Conservation (phyloP, 2,113 vertebrate genomes). For the Heloderma charlesbogerti region DNA sequence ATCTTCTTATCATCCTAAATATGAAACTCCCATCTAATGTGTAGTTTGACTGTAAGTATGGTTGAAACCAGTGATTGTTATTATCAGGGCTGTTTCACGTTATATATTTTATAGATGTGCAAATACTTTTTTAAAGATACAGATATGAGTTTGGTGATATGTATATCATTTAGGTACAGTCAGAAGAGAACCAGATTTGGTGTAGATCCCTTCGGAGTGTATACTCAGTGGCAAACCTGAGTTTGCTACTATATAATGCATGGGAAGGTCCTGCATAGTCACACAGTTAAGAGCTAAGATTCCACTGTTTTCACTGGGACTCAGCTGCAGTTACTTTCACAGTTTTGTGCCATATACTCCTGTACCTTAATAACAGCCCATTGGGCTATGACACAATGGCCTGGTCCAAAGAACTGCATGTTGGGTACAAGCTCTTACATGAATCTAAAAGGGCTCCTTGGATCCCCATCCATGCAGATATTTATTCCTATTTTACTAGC, state of each 20-base stretch:
- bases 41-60: not conserved
- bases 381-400: not conserved
- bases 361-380: not conserved
- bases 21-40: not conserved
- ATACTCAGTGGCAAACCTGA: not conserved
- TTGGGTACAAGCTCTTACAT: not conserved
- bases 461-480: not conserved
- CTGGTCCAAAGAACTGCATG: not conserved
- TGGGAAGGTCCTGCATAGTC: not conserved
- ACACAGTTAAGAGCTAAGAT: not conserved
- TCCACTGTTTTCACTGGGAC: not conserved
- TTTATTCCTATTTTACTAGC: not conserved
- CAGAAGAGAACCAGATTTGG: not conserved
- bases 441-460: not conserved
- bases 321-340: not conserved
- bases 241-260: not conserved
- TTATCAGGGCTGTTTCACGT: not conserved
- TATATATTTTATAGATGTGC: not conserved
- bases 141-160: not conserved
- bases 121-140: not conserved
- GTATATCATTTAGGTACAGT: not conserved
- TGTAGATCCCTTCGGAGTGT: not conserved
- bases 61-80: not conserved
- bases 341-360: not conserved
- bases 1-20: not conserved